Base-by-base conservation (phyloP, 2,797 vertebrate genomes). In the Gobionotothen gibberifrons region DNA sequence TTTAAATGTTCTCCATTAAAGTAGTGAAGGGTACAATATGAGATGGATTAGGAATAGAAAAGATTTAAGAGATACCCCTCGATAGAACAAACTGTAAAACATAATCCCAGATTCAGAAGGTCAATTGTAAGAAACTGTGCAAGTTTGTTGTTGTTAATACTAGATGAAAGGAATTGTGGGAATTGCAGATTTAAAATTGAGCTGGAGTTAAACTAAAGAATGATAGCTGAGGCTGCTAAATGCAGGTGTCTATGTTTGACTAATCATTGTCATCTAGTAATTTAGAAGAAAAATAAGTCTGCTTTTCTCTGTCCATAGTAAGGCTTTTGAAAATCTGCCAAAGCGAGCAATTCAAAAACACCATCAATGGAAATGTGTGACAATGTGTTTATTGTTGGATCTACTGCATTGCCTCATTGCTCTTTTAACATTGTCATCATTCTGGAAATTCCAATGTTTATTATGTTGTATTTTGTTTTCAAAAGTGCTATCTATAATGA, bases 31-130 rank as follows among this genome's bases (percentile, higher is more conserved):
- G 52, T 19, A 73, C 39, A 56, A 67, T 9, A 48, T 61, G 36
- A 83, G 17, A 32, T 3, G 62, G 46, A 66, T 76, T 58, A 65
- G 40, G 3, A 55, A 17, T 14, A 17, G 57, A 52, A 56, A 43
- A 63, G 22, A 49, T 4, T 71, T 14, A 26, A 9, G 17, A 58
- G 19, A 72, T 78, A 85, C 80, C 77, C 58, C 62, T 75, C 40
- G 49, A 73, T 78, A 26, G 22, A 26, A 26, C 22, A 26, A 26
- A 22, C 22, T 22, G 53, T 62, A 8, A 66, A 66, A 61, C 0
- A 15, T 72, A 69, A 85, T 78, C 69, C 57, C 56, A 60, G 59
- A 71, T 54, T 21, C 6, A 62, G 13, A 8, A 1, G 3, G 4
- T 0, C 0, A 10, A 64, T 71, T 65, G 26, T 64, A 47, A 70